Percentiles rank a stretch among this genome's conserved stretches.
These are phyloP conservation scores for Nasonia vitripennis DNA, from an alignment of 1,140 invertebrate species.

Conservation along the genomic window DNA sequence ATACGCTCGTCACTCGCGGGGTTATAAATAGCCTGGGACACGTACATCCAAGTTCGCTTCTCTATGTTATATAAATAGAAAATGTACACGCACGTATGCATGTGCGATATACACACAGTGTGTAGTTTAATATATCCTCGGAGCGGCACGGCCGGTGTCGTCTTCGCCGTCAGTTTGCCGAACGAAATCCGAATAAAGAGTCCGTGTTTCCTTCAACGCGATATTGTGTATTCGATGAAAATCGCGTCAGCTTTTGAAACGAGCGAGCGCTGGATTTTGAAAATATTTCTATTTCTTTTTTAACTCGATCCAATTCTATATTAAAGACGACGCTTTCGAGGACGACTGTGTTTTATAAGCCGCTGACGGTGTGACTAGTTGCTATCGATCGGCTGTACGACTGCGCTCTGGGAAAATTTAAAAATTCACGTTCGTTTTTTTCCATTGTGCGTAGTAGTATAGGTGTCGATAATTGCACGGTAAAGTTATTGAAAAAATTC, in stretches of 20 bases:
- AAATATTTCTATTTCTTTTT: conserved; percentile 32
- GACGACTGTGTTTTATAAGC: conserved; percentile 4
- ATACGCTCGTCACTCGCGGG: conserved; percentile 5
- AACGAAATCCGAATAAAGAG: conserved; percentile 49
- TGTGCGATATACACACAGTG: neutral
- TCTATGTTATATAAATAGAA: conserved; percentile 50
- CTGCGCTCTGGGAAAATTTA: neutral
- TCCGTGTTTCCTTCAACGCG: conserved; percentile 40
- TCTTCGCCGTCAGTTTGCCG: conserved; percentile 38
- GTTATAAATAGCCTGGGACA: conserved; percentile 30
- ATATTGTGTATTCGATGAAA: conserved; percentile 51
- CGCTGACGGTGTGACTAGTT: too few species aligned
- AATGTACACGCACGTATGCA: conserved; percentile 18
- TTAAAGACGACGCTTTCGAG: neutral
- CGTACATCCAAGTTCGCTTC: conserved; percentile 26
- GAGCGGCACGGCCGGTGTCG: conserved; percentile 32
- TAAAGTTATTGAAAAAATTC: too few species aligned
- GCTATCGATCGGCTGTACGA: too few species aligned
- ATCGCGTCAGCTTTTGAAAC: conserved; percentile 38
- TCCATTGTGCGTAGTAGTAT: too few species aligned
- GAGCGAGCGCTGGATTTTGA: neutral
- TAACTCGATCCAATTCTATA: neutral
- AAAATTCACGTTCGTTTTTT: neutral
- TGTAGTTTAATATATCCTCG: conserved; percentile 47
- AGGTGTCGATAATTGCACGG: too few species aligned